Percentiles rank a stretch among this genome's conserved stretches.
Conservation (phyloP, 2,113 vertebrate genomes). For the Echinops telfairi region DNA sequence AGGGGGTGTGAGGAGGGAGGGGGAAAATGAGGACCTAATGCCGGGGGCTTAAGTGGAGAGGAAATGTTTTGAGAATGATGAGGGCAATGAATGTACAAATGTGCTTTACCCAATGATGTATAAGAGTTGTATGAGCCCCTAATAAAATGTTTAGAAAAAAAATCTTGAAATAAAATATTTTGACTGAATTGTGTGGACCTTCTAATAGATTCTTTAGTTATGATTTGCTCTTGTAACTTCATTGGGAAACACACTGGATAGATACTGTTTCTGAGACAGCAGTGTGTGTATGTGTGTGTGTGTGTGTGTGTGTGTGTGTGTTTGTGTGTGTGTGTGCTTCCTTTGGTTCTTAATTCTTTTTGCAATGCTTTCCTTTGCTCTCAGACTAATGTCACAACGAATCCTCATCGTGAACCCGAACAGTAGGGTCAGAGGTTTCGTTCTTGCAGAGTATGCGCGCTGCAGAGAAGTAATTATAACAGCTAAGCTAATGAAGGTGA, state of each 20-base stretch:
- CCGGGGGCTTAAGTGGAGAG: too few species aligned
- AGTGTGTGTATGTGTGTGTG: not conserved
- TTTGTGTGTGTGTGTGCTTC: not conserved
- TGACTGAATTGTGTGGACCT: conserved; percentile 26
- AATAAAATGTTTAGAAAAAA: too few species aligned
- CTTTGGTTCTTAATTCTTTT: conserved; percentile 78
- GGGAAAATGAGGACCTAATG: too few species aligned
- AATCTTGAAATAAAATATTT: conserved; percentile 63
- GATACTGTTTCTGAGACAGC: conserved; percentile 58
- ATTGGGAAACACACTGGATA: conserved; percentile 55
- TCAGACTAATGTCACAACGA: conserved; percentile 84
- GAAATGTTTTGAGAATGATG: too few species aligned
- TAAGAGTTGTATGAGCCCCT: too few species aligned
- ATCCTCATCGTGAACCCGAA: conserved; percentile 81
- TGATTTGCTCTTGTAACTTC: conserved; percentile 65
- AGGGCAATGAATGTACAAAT: too few species aligned
- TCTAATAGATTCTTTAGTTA: conserved; percentile 73
- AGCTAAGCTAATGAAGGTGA: conserved; percentile 46
- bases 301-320: not conserved
- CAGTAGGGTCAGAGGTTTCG: conserved; percentile 67
- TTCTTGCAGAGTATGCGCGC: conserved; percentile 49
- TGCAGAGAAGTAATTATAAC: conserved; percentile 69
- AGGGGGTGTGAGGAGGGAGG: too few species aligned
- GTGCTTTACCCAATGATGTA: too few species aligned
- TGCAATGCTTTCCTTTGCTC: conserved; percentile 81